Conservation (phyloP, 2,113 vertebrate species). For the Condylura cristata region DNA sequence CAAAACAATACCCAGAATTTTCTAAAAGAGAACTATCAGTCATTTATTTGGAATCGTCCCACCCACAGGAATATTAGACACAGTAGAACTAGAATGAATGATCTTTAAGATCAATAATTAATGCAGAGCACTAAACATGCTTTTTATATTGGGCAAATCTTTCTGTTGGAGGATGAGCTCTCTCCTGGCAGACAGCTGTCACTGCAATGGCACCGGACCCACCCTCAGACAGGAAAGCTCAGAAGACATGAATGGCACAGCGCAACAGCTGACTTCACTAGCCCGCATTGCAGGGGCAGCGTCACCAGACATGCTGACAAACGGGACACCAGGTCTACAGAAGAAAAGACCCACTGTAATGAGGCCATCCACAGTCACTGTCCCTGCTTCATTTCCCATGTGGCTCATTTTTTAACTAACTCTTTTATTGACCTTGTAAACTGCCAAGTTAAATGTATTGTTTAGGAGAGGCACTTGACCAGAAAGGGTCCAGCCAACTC, state of each 20-base stretch:
- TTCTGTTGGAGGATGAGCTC: not conserved
- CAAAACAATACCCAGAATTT: not conserved
- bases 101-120: not conserved
- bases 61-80: not conserved
- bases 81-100: not conserved
- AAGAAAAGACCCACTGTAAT: not conserved
- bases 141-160: not conserved
- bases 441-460: not conserved
- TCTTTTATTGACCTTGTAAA: not conserved
- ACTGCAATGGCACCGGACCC: not conserved
- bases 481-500: not conserved
- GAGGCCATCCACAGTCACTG: not conserved
- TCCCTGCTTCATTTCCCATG: not conserved
- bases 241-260: not conserved
- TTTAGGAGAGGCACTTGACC: slow-evolving; percentile 11
- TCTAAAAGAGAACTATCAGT: not conserved
- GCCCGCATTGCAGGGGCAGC: not conserved
- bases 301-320: not conserved
- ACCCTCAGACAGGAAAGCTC: not conserved
- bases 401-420: not conserved
- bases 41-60: not conserved
- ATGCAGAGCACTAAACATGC: not conserved
- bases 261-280: not conserved
- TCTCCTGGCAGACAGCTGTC: not conserved
- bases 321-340: not conserved